A percentile compares a stretch with the other conserved stretches of the same genome.
Evolutionary conservation across 1,140 invertebrate species (phyloP).

Genomic region (Drosophila paulistorum): DNA sequence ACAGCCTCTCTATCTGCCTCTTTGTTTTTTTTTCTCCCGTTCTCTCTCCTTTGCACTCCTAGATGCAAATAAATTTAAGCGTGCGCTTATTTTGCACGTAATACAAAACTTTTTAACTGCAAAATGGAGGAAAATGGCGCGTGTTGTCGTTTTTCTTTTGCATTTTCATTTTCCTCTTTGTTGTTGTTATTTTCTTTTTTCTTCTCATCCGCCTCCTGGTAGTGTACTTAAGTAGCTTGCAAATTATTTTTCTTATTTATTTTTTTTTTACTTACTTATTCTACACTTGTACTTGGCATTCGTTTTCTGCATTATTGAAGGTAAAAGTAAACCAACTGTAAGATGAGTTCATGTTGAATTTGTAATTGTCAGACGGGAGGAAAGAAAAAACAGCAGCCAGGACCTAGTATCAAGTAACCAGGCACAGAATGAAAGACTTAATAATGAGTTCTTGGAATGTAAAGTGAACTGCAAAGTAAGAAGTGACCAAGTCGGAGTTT

Average conservation of each 20-base stretch:
- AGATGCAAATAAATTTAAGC: conserved; percentile 62
- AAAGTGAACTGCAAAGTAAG: conserved; percentile 1
- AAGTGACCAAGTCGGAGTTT: conserved; percentile 16
- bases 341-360: conserved; percentile 31
- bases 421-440: conserved; percentile 10
- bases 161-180: conserved; percentile 34
- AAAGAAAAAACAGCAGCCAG: not conserved
- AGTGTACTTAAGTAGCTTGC: conserved; percentile 57
- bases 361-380: conserved; percentile 3
- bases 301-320: conserved; percentile 44
- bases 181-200: conserved; percentile 44
- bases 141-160: conserved; percentile 62
- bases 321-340: conserved; percentile 55
- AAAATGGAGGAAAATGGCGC: conserved; percentile 53
- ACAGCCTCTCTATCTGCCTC: conserved; percentile 4
- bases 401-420: not conserved
- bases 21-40: not conserved
- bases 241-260: conserved; percentile 44
- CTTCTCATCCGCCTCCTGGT: conserved; percentile 36
- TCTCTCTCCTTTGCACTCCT: conserved; percentile 13
- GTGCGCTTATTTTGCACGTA: conserved; percentile 69
- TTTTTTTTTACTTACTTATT: conserved; percentile 9
- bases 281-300: conserved; percentile 54
- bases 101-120: conserved; percentile 65
- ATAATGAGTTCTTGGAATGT: conserved; percentile 6